Evolutionary conservation across 2,888 invertebrate genomes (phyloP).

Genomic region (Polyommatus icarus): DNA sequence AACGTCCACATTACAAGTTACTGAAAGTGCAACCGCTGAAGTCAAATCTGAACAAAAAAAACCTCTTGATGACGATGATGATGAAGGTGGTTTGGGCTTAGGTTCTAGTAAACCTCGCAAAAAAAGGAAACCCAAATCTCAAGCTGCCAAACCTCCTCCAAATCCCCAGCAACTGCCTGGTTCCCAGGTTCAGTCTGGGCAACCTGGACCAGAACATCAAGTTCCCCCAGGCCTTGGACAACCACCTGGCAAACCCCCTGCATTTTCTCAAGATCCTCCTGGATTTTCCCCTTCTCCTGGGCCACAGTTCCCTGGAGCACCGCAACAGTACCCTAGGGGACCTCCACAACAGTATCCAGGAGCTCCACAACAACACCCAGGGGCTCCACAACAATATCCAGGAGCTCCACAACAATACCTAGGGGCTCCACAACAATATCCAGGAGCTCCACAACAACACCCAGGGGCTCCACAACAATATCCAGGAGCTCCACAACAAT

Average conservation of each 20-base stretch:
- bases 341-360: not conserved
- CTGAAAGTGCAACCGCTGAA: slow-evolving; percentile 33
- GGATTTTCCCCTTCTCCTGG: not conserved
- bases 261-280: not conserved
- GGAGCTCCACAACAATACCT: slow-evolving; percentile 32
- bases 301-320: not conserved
- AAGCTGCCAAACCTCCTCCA: not conserved
- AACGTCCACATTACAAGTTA: slow-evolving; percentile 14
- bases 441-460: slow-evolving; percentile 32
- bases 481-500: slow-evolving; percentile 28
- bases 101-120: slow-evolving; percentile 42
- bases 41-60: slow-evolving; percentile 32
- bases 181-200: not conserved
- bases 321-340: not conserved
- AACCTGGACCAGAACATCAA: not conserved
- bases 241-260: not conserved
- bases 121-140: slow-evolving; percentile 49
- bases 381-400: not conserved
- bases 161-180: not conserved
- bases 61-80: slow-evolving; percentile 42
- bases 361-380: slow-evolving; percentile 14
- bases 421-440: not conserved
- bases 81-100: slow-evolving; percentile 41
- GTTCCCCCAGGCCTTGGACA: not conserved
- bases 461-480: slow-evolving; percentile 21